These are phyloP conservation scores for Nymphalis polychloros DNA, from an alignment of 2,888 invertebrate species.

Conservation along the genomic window DNA sequence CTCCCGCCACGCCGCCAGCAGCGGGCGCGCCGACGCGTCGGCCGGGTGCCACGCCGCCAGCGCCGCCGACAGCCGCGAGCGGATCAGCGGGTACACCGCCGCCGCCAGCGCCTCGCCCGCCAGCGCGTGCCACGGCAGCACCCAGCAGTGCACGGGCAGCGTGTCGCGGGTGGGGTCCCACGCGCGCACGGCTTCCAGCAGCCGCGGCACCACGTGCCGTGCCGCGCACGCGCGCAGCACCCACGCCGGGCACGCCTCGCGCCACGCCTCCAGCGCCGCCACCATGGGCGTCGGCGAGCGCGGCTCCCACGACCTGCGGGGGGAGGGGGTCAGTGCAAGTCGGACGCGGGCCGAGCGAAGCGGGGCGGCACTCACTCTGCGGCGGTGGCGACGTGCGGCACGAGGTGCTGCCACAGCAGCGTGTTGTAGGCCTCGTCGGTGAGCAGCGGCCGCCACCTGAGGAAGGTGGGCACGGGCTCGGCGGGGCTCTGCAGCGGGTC, in stretches of 20 bases:
- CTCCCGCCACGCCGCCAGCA: slow-evolving; percentile 94
- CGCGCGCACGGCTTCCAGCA: slow-evolving; percentile 88
- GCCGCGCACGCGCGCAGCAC: slow-evolving; percentile 84
- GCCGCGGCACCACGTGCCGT: slow-evolving; percentile 87
- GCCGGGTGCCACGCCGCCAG: slow-evolving; percentile 97
- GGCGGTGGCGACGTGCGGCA: slow-evolving; percentile 89
- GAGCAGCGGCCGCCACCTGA: slow-evolving; percentile 87
- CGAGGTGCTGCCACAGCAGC: slow-evolving; percentile 94
- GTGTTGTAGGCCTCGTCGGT: slow-evolving; percentile 88
- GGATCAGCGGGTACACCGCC: slow-evolving; percentile 92
- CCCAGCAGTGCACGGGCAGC: slow-evolving; percentile 97
- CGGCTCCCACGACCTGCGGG: slow-evolving; percentile 88
- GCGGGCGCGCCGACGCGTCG: slow-evolving; percentile 94
- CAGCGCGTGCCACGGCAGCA: slow-evolving; percentile 96
- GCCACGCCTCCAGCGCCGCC: slow-evolving; percentile 90
- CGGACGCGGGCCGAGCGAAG: no score
- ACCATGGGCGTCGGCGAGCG: slow-evolving; percentile 90
- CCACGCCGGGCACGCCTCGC: slow-evolving; percentile 88
- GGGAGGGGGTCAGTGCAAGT: background rate
- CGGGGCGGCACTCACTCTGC: slow-evolving; percentile 81
- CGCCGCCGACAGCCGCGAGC: slow-evolving; percentile 94
- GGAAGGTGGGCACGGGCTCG: slow-evolving; percentile 83
- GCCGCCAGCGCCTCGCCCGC: slow-evolving; percentile 83
- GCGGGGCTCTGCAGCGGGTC: slow-evolving; percentile 87
- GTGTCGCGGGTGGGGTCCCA: slow-evolving; percentile 99